Percentiles rank a stretch among this genome's conserved stretches.
Evolutionary conservation across 1,140 invertebrate species (phyloP).

Genomic region (Drosophila ironensis): DNA sequence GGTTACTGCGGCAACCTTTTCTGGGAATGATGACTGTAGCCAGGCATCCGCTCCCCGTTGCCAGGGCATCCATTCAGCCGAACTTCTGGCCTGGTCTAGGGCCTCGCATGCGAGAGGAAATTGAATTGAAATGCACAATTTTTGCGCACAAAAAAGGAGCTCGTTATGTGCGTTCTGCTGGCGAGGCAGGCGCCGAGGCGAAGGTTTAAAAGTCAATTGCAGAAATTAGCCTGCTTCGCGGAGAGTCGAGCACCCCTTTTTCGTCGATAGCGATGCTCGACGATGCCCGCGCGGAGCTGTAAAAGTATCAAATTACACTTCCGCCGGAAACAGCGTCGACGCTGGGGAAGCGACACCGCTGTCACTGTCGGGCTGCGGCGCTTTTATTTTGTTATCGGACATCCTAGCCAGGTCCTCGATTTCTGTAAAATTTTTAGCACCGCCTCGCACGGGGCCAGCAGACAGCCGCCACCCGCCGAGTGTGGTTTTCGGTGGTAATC

Average conservation of each 20-base stretch:
- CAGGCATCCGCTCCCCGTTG: constrained; percentile 14
- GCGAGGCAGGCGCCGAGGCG: constrained; percentile 30
- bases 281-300: constrained; percentile 53
- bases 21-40: constrained; percentile 30
- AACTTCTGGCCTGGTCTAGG: constrained; percentile 16
- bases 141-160: constrained; percentile 66
- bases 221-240: constrained; percentile 56
- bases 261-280: constrained; percentile 3
- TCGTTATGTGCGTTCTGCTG: constrained; percentile 67
- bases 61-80: constrained; percentile 48
- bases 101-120: constrained; percentile 59
- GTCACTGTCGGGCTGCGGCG: constrained; percentile 60
- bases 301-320: constrained; percentile 81
- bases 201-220: constrained; percentile 66
- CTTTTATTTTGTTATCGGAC: constrained; percentile 70
- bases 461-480: neutral
- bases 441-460: neutral
- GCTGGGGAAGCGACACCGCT: constrained; percentile 43
- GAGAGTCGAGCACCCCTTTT: constrained; percentile 45
- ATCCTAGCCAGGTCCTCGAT: constrained; percentile 60
- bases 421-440: constrained; percentile 58
- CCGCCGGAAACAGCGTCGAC: constrained; percentile 73
- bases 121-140: constrained; percentile 75
- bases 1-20: neutral
- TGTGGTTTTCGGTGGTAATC: constrained; percentile 54